Percentiles rank a stretch among this genome's conserved stretches.
Evolutionary conservation across 2,888 invertebrate species (phyloP).

Genomic region (Cephus pygmeus): DNA sequence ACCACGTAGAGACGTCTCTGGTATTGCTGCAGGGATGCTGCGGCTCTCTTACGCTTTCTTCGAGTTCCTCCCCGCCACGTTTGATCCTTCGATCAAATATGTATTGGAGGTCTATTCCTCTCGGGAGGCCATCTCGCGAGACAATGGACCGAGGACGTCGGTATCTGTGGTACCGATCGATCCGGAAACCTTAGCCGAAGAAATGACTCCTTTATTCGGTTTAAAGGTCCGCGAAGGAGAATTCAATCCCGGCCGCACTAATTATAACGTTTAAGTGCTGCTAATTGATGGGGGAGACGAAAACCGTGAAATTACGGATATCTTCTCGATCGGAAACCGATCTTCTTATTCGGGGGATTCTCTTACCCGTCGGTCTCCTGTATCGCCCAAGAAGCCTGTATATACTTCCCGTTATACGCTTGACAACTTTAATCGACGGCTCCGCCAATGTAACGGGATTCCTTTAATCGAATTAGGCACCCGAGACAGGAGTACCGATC

Average conservation of each 20-base stretch:
- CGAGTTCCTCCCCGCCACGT: slow-evolving; percentile 19
- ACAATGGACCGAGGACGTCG: background rate
- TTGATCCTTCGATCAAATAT: slow-evolving; percentile 47
- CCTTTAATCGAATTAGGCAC: background rate
- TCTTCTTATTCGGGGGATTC: slow-evolving; percentile 14
- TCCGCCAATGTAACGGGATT: background rate
- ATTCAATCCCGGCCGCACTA: slow-evolving; percentile 55
- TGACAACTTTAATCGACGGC: background rate
- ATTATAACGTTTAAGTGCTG: slow-evolving; percentile 61
- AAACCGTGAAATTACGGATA: slow-evolving; percentile 61
- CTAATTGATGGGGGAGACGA: slow-evolving; percentile 57
- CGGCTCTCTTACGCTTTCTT: slow-evolving; percentile 35
- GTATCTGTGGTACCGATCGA: background rate
- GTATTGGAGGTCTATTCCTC: slow-evolving; percentile 30
- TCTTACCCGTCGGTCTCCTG: slow-evolving; percentile 10
- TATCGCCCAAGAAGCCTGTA: slow-evolving; percentile 14
- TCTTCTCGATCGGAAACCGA: slow-evolving; percentile 21
- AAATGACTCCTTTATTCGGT: slow-evolving; percentile 40
- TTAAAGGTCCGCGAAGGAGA: slow-evolving; percentile 45
- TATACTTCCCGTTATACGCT: background rate
- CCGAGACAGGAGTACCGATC: background rate
- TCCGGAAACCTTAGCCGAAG: background rate
- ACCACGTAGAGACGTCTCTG: slow-evolving; percentile 1
- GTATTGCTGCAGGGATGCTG: slow-evolving; percentile 20
- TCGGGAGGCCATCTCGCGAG: background rate